Evolutionary conservation across 2,888 invertebrate species (phyloP).

Genomic region (Zaprionus obscuricornis): DNA sequence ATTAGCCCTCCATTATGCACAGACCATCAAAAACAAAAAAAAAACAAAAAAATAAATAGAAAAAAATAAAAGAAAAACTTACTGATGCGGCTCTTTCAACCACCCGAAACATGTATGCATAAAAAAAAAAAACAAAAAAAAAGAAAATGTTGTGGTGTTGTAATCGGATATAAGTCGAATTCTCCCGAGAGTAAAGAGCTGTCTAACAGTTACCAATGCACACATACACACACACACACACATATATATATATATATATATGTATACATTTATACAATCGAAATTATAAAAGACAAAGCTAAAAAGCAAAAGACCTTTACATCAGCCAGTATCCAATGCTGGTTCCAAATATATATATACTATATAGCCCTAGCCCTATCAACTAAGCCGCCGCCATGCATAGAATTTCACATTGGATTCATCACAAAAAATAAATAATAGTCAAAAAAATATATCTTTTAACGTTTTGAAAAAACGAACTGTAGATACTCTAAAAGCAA

Average conservation of each 20-base stretch:
- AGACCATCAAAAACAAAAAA: constrained; percentile 14
- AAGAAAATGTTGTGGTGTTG: constrained; percentile 71
- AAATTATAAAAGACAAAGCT: constrained; percentile 43
- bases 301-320: constrained; percentile 27
- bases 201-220: constrained; percentile 13
- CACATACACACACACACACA: too few relatives aligned
- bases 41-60: constrained; percentile 20
- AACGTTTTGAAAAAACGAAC: constrained; percentile 19
- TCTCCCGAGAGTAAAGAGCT: constrained; percentile 61
- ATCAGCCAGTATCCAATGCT: constrained; percentile 3
- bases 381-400: constrained; percentile 57
- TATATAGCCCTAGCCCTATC: too few relatives aligned
- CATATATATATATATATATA: not conserved
- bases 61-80: too few relatives aligned
- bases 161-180: constrained; percentile 73
- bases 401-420: constrained; percentile 67
- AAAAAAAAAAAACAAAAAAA: too few relatives aligned
- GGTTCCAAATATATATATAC: constrained; percentile 7
- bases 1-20: constrained; percentile 49
- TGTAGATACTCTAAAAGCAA: constrained; percentile 21
- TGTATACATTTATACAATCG: constrained; percentile 15
- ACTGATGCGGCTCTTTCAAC: constrained; percentile 30
- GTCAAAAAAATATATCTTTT: not conserved
- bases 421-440: constrained; percentile 18
- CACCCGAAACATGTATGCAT: constrained; percentile 36